phyloP scores from a whole-genome alignment of 2,797 vertebrate species.

The Crypturellus tataupa region DNA sequence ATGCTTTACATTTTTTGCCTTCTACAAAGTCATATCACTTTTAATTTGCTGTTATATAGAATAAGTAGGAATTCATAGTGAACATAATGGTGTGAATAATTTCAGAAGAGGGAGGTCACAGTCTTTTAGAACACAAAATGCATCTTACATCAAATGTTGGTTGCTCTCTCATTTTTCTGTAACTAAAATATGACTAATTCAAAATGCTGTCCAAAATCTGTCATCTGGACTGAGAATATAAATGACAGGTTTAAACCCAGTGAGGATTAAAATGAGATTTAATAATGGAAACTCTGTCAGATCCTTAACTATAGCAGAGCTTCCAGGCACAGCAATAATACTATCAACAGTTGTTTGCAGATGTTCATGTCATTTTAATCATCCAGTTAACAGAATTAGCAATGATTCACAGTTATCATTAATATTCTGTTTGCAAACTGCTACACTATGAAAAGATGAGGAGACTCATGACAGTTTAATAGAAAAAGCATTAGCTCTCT shows the following conservation, averaged over 20 bases:
- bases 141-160: background rate
- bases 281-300: constrained; percentile 31
- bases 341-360: constrained; percentile 67
- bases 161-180: background rate
- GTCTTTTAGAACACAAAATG: background rate
- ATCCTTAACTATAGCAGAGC: constrained; percentile 25
- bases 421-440: constrained; percentile 11
- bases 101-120: background rate
- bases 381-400: constrained; percentile 67
- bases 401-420: constrained; percentile 38
- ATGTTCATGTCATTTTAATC: constrained; percentile 71
- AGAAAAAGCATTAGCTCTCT: constrained; percentile 18
- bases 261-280: constrained; percentile 38
- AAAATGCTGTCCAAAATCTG: background rate
- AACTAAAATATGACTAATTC: background rate
- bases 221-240: background rate
- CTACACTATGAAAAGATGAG: constrained; percentile 12
- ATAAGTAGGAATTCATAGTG: background rate
- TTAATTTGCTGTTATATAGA: background rate
- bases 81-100: background rate
- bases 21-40: background rate
- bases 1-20: background rate
- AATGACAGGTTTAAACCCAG: background rate
- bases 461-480: constrained; percentile 25
- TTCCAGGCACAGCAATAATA: constrained; percentile 49